Base-by-base conservation (phyloP, 2,797 vertebrate species). In the Myotis findleyi region DNA sequence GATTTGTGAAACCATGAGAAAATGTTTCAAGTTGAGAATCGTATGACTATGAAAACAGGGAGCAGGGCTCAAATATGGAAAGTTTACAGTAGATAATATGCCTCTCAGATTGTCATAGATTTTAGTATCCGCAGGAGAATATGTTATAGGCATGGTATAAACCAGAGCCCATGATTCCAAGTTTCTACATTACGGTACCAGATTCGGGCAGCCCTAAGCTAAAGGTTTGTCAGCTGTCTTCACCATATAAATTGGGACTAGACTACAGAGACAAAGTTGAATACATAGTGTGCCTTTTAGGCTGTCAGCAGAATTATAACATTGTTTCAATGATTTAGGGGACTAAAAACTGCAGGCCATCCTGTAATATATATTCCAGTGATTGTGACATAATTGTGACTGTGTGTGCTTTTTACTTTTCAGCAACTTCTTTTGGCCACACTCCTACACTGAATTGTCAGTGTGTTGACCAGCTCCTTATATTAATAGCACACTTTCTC, bases 181-280 rank as follows among this genome's bases (percentile, higher is more conserved):
- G 25, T 44, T 91, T 92, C 13, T 57, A 16, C 20, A 81, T 27
- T 36, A 36, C 68, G 21, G 3, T 55, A 73, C 41, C 21, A 51
- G 7, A 69, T 27, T 73, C 20, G 25, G 18, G 27, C 33, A 87
- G 85, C 30, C 14, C 30, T 36, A 87, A 92, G 20, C 20, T 94
- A 47, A 59, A n/a, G 21, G 41, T 68, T 88, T 84, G n/a, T 93
- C 25, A 89, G 49, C 62, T 94, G 25, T 76, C 84, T 88, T 89
- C 66, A 90, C 36, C 51, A 30, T 91, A 76, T 21, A 77, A 64
- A 2, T 0, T 30, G 33, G 10, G 2, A 73, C 6, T 10, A 87
- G 51, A 73, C 1, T 5, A 7, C 1, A n/a, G 18, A 88, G 68
- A 53, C 4, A 92, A 77, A 96, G 90, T 68, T 69, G 3, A 44